Conservation (phyloP, 2,888 invertebrate species). For the Polyommatus icarus region DNA sequence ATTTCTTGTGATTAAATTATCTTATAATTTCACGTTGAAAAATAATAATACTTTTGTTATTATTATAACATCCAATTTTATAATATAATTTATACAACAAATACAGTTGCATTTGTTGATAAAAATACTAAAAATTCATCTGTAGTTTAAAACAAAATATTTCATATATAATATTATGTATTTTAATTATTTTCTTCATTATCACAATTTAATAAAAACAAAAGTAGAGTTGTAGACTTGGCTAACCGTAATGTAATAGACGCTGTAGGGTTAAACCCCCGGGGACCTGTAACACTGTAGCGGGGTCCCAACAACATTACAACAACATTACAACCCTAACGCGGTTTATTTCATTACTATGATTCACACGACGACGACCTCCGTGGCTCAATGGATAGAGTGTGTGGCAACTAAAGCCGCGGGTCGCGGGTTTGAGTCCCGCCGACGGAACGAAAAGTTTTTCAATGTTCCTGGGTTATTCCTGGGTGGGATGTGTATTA, state of each 20-base stretch:
- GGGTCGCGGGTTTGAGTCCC: too few species aligned
- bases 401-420: too few species aligned
- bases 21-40: too few species aligned
- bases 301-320: slow-evolving; percentile 30
- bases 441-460: too few species aligned
- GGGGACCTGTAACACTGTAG: slow-evolving; percentile 20
- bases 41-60: too few species aligned
- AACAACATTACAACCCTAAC: slow-evolving; percentile 24
- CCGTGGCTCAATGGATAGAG: too few species aligned
- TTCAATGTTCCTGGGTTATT: too few species aligned
- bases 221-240: background rate
- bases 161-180: too few species aligned
- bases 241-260: background rate
- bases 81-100: too few species aligned
- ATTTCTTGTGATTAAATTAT: too few species aligned
- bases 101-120: background rate
- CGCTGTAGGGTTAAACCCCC: slow-evolving; percentile 1
- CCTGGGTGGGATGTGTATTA: too few species aligned
- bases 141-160: background rate
- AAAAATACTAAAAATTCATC: background rate
- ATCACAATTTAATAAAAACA: background rate
- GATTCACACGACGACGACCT: slow-evolving; percentile 33
- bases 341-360: slow-evolving; percentile 4
- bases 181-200: background rate
- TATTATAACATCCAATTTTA: too few species aligned